phyloP scores from a whole-genome alignment of 2,113 vertebrate species.

The Hepsetus odoe region DNA sequence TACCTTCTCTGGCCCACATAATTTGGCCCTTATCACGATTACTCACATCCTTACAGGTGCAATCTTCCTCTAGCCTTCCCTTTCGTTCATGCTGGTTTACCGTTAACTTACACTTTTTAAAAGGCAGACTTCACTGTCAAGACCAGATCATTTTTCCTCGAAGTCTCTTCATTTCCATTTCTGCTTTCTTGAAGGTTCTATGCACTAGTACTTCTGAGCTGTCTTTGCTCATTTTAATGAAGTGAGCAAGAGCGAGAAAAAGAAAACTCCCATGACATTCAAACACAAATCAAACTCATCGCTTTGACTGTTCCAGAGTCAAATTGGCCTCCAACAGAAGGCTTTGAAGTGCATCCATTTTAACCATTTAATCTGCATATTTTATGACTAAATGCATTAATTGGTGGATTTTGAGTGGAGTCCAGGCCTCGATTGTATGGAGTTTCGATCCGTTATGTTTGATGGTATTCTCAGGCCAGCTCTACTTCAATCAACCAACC shows the following conservation, averaged over 20 bases:
- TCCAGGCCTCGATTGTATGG: conserved; percentile 61
- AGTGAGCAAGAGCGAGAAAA: conserved; percentile 23
- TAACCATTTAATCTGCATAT: conserved; percentile 71
- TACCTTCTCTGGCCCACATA: no score
- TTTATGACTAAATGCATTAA: conserved; percentile 73
- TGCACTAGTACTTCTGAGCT: conserved; percentile 37
- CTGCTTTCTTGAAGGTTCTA: conserved; percentile 47
- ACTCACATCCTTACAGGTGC: no score
- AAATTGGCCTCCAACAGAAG: conserved; percentile 60
- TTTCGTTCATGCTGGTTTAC: not conserved
- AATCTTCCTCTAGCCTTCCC: no score
- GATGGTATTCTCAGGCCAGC: conserved; percentile 61
- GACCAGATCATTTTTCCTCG: conserved; percentile 6
- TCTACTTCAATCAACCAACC: conserved; percentile 56
- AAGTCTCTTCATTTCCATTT: conserved; percentile 10
- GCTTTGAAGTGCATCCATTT: conserved; percentile 74
- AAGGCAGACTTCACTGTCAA: not conserved
- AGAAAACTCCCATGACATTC: conserved; percentile 61
- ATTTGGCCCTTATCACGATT: no score
- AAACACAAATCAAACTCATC: conserved; percentile 57
- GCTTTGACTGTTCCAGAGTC: conserved; percentile 62
- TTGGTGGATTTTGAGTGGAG: conserved; percentile 69
- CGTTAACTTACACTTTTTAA: not conserved
- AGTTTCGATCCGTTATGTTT: conserved; percentile 68
- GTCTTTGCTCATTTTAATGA: conserved; percentile 57